A percentile compares a stretch with the other conserved stretches of the same genome.
Conservation (phyloP, 2,888 invertebrate genomes). For the Eueremaeus valkanovi region DNA sequence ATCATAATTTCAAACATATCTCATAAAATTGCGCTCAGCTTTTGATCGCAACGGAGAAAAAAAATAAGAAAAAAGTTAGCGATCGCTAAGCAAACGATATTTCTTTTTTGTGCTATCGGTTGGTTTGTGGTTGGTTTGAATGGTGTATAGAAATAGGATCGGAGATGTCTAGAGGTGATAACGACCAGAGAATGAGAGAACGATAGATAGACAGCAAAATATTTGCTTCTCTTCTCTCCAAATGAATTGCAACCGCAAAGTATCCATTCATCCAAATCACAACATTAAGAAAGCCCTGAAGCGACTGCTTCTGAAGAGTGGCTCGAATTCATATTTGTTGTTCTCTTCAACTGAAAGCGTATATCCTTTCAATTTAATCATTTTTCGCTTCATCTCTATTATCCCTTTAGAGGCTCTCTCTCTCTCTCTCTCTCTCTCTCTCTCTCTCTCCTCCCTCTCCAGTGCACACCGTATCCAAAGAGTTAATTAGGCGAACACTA, state of each 20-base stretch:
- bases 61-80: background rate
- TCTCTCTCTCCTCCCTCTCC: background rate
- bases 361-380: constrained; percentile 20
- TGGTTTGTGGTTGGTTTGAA: background rate
- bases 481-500: constrained; percentile 20
- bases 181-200: background rate
- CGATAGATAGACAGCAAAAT: constrained; percentile 1
- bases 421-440: background rate
- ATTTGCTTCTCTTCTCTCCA: background rate
- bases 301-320: background rate
- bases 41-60: background rate
- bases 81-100: background rate
- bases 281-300: constrained; percentile 16
- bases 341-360: background rate
- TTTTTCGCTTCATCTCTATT: constrained; percentile 18
- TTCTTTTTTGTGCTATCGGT: background rate
- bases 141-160: constrained; percentile 4
- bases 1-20: constrained; percentile 14
- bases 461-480: constrained; percentile 1
- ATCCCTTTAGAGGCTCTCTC: background rate
- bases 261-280: constrained; percentile 26
- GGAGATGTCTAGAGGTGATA: constrained; percentile 21
- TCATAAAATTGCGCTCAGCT: background rate
- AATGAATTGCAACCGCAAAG: constrained; percentile 14
- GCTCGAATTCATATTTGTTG: background rate